A percentile compares a stretch with the other conserved stretches of the same genome.
Evolutionary conservation across 2,797 vertebrate species (phyloP).

Genomic region (Enteromius afrohamiltoni): DNA sequence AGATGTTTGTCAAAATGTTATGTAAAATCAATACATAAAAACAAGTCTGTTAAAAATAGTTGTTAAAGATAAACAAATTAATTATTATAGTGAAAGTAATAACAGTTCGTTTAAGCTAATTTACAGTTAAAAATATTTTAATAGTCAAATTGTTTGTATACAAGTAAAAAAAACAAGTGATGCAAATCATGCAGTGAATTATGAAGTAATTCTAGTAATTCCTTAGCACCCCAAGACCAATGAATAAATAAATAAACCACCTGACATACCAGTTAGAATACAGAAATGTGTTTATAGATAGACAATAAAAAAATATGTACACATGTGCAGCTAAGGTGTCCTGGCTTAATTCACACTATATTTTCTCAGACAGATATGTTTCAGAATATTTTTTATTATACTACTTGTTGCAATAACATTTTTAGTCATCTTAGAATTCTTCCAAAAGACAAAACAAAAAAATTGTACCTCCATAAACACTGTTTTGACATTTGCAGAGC

Average conservation of each 20-base stretch:
- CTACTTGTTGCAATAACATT: neutral
- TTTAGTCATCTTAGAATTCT: neutral
- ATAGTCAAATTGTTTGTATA: neutral
- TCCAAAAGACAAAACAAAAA: neutral
- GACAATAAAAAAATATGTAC: neutral
- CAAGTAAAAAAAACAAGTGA: neutral
- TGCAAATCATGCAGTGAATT: neutral
- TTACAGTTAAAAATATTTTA: neutral
- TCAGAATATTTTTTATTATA: neutral
- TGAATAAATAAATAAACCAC: neutral
- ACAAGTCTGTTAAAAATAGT: neutral
- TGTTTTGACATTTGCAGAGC: conserved; percentile 25
- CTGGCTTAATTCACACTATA: too few relatives aligned
- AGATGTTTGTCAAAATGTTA: too few relatives aligned
- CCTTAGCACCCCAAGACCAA: neutral
- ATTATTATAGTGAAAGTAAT: neutral
- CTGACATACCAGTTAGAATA: neutral
- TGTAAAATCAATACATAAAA: neutral
- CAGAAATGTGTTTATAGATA: neutral
- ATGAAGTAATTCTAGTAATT: neutral
- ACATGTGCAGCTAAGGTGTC: neutral
- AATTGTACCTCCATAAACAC: conserved; percentile 6
- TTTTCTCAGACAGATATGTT: neutral
- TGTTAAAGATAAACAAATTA: neutral
- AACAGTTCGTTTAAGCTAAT: neutral